Evolutionary conservation across 1,140 invertebrate genomes (phyloP), one percentile per base, ranked within the genome.

Genomic region (Bombus polaris): DNA sequence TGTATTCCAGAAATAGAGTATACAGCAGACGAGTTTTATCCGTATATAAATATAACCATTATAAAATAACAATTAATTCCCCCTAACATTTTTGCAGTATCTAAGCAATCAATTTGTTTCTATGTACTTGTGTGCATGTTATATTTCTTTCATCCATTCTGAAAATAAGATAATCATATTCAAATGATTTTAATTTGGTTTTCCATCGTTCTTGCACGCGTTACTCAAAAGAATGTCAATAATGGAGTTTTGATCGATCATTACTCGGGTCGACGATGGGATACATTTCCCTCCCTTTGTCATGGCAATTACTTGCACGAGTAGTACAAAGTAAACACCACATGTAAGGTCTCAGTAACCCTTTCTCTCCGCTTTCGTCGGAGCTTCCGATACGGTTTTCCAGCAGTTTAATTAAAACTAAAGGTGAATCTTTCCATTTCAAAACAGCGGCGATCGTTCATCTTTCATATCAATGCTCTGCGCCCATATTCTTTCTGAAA

Each of bases 281-380:
- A 39, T 65, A 68, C 62, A 42, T 65, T 42, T 76, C 28, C 74
- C 28, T 37, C 35, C 73, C 73, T 83, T 57, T 42, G 62, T 66
- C 42, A 39, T 68, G 28, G 73, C 62, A 77, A 83, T 83, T 83
- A 83, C n/a, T 76, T 76, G 62, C 81, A 35, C 12, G 70, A 25
- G 35, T 15, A 76, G 32, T n/a, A 75, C 57, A 82, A 82, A 75
- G 81, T 66, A 47, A 53, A 47, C 59, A 12, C n/a, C 22, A 65
- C 57, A 74, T 25, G 81, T 65, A 44, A 74, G 71, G 57, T 10
- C 25, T 74, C 59, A 1, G n/a, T 47, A 37, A 37, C 22, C 57
- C 57, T 75, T 75, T 35, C 18, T 72, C 32, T 42, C 8, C 32
- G 25, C 15, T n/a, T 3, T 44, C 32, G 6, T 39, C 28, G 10